Evolutionary conservation across 2,113 vertebrate species (phyloP), one percentile per base, ranked within the genome.

Genomic region (Cheilinus undulatus): DNA sequence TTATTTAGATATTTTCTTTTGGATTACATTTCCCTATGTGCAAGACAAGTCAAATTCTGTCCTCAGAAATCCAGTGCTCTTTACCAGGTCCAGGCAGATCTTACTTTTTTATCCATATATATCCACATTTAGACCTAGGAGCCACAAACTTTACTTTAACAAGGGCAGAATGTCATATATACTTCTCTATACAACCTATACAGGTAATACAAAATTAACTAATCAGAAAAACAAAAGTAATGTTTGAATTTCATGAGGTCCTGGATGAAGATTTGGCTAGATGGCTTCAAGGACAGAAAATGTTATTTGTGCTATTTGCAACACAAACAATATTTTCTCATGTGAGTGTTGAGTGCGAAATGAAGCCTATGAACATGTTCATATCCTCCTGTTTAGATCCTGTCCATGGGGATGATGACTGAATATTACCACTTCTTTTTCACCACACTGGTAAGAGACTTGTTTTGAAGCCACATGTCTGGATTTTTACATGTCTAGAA

Each of bases 381-480:
- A 4, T 89, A 84, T 82, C 14, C 69, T 64, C 32, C 53, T 61
- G 9, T 88, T 80, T 83, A 99, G 97, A 95, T 98, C 73, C 92
- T 99, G 32, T 97, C 97, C 66, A 97, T 99, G 98, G 98, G 98
- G 53, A 99, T 99, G 98, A 99, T 99, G 97, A 99, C 98, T 0
- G 98, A 99, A 82, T 99, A 99, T 77, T 99, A 99, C 78, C 98
- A 99, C 85, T 99, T 97, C 90, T 97, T 99, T 89, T 99, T 99
- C 86, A 99, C 97, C 40, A 97, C 97, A 12, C 82, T 99, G 95
- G 98, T 99, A 94, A 96, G 97, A 78, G 68, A 62, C 12, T 19
- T 59, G n/a, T 15, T 28, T 14, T 60, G 17, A 26, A 30, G 13
- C 19, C 11, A 34, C 38, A 20, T n/a, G 15, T 24, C 2, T 12